Conservation (phyloP, 2,113 vertebrate species). For the Siniperca knerii region DNA sequence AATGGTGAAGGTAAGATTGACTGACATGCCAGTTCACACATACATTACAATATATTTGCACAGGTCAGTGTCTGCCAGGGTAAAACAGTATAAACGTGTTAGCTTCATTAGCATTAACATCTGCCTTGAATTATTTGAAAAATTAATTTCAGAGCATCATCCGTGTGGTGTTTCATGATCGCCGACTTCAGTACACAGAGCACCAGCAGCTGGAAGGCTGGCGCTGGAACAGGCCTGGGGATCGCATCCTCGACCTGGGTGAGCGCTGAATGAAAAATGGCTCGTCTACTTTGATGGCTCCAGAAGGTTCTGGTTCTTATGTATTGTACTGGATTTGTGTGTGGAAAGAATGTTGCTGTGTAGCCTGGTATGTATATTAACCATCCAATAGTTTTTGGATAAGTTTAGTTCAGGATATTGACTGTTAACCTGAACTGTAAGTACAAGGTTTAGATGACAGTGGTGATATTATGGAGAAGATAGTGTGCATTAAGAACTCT, state of each 20-base stretch:
- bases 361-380: slow-evolving; percentile 30
- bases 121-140: neutral
- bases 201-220: slow-evolving; percentile 98
- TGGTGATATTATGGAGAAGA: slow-evolving; percentile 1
- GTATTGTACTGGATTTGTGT: neutral
- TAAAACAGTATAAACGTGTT: neutral
- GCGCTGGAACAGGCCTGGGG: slow-evolving; percentile 97
- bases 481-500: slow-evolving; percentile 20
- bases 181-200: slow-evolving; percentile 96
- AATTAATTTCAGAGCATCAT: slow-evolving; percentile 90
- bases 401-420: neutral
- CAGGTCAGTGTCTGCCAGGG: neutral
- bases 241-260: slow-evolving; percentile 97
- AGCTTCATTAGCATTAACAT: too few species aligned
- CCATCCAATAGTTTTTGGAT: neutral
- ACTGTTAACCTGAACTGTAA: neutral
- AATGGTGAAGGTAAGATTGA: slow-evolving; percentile 94
- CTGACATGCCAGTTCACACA: neutral
- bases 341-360: slow-evolving; percentile 16
- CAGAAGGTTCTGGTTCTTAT: neutral
- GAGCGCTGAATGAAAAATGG: slow-evolving; percentile 46
- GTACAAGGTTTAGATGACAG: neutral
- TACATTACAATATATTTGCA: neutral
- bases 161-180: slow-evolving; percentile 96
- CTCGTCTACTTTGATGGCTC: neutral